phyloP scores from a whole-genome alignment of 2,888 invertebrate genomes.

The Cactoblastis cactorum region DNA sequence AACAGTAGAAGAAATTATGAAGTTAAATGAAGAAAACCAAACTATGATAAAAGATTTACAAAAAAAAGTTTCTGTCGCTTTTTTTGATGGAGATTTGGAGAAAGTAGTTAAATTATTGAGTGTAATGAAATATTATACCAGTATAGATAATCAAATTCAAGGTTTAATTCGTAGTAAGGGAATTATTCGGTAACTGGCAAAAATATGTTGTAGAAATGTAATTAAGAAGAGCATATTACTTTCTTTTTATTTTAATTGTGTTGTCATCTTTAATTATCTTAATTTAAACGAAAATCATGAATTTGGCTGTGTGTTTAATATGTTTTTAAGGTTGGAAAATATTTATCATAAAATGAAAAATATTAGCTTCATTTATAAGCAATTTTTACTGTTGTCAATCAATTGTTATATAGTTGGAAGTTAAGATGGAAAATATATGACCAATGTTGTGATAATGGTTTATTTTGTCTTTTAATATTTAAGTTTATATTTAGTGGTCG shows the following conservation, averaged over 20 bases:
- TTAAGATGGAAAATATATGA: not conserved
- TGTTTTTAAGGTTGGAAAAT: not conserved
- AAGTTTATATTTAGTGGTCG: too few species aligned
- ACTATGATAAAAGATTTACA: conserved; percentile 72
- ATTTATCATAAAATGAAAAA: not conserved
- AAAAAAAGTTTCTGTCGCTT: conserved; percentile 80
- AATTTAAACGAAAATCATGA: not conserved
- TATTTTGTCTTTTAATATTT: not conserved
- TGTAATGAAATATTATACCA: conserved; percentile 91
- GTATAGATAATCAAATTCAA: conserved; percentile 89
- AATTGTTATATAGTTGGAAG: not conserved
- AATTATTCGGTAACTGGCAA: conserved; percentile 57
- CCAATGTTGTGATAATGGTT: not conserved
- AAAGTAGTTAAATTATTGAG: conserved; percentile 83
- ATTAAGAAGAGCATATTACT: too few species aligned
- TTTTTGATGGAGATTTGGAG: conserved; percentile 81
- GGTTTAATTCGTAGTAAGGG: conserved; percentile 78
- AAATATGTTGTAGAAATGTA: not conserved
- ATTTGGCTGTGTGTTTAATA: not conserved
- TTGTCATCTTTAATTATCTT: not conserved
- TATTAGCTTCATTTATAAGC: not conserved
- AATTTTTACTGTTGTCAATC: not conserved
- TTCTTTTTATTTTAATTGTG: too few species aligned
- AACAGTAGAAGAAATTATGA: conserved; percentile 76
- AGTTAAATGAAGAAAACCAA: conserved; percentile 80